phyloP scores from a whole-genome alignment of 2,888 invertebrate species.

The Synergus umbraculus region DNA sequence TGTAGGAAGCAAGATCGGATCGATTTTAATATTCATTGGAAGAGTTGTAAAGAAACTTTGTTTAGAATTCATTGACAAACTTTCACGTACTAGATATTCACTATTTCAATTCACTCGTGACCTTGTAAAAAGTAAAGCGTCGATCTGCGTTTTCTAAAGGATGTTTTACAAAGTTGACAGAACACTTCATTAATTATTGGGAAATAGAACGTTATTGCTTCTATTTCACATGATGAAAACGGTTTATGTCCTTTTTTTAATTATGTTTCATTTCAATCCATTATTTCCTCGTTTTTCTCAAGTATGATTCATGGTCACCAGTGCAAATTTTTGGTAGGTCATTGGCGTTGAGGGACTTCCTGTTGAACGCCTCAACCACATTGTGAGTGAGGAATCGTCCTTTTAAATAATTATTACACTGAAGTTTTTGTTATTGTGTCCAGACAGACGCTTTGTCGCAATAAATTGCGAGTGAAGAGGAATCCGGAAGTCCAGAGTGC shows the following conservation, averaged over 20 bases:
- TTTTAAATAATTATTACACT: constrained; percentile 20
- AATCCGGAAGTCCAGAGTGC: constrained; percentile 28
- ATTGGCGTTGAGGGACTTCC: constrained; percentile 25
- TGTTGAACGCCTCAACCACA: neutral
- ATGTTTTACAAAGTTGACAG: neutral
- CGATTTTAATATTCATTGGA: constrained; percentile 6
- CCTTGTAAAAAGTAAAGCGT: constrained; percentile 27
- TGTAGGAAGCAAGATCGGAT: neutral
- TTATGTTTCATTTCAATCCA: neutral
- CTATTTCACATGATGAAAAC: neutral
- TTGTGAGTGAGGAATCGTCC: neutral
- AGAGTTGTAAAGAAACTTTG: constrained; percentile 4
- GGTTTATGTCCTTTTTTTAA: neutral
- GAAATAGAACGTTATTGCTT: neutral
- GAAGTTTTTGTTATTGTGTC: constrained; percentile 27
- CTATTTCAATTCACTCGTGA: constrained; percentile 23
- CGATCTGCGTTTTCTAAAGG: constrained; percentile 20
- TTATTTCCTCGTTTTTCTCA: constrained; percentile 12
- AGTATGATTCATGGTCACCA: constrained; percentile 30
- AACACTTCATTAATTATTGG: neutral
- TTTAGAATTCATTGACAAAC: constrained; percentile 30
- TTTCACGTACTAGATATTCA: constrained; percentile 21
- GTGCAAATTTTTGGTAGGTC: constrained; percentile 34
- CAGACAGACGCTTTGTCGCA: constrained; percentile 21
- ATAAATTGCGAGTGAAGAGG: constrained; percentile 31